Evolutionary conservation across 2,888 invertebrate species (phyloP).

Genomic region (Drosophila paracracens): DNA sequence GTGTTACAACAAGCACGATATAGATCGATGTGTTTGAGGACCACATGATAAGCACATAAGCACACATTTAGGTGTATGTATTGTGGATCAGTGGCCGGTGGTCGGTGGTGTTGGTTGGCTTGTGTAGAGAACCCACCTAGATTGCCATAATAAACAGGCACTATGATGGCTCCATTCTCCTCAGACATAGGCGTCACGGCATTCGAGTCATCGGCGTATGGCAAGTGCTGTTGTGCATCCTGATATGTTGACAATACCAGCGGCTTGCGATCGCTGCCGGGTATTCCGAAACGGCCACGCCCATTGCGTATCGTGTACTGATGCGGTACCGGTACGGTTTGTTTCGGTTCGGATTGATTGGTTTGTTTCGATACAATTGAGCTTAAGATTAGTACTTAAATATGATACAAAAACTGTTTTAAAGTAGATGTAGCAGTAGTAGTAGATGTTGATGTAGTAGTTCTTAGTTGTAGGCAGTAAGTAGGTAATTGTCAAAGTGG

Average conservation of each 20-base stretch:
- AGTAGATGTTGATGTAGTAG: constrained; percentile 42
- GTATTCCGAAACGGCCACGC: constrained; percentile 90
- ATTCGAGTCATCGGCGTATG: constrained; percentile 98
- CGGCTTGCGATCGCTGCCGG: constrained; percentile 95
- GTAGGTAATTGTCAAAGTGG: constrained; percentile 54
- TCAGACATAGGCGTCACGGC: constrained; percentile 99
- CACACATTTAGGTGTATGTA: neutral
- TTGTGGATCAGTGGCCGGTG: neutral
- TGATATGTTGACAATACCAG: constrained; percentile 97
- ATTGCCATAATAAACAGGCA: constrained; percentile 95
- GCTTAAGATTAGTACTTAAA: constrained; percentile 70
- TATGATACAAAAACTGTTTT: constrained; percentile 22
- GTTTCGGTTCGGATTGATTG: neutral
- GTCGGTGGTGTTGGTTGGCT: neutral
- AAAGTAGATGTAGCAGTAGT: constrained; percentile 59
- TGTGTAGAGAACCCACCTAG: constrained; percentile 86
- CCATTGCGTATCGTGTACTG: constrained; percentile 95
- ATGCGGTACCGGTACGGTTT: constrained; percentile 35
- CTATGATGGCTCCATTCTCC: constrained; percentile 97
- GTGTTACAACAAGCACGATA: neutral
- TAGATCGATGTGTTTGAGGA: neutral
- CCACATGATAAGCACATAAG: neutral
- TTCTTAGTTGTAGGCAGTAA: constrained; percentile 46
- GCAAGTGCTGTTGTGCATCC: constrained; percentile 97
- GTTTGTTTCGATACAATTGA: constrained; percentile 34